A percentile compares a stretch with the other conserved stretches of the same genome.
These are phyloP conservation scores for Etia nguti DNA, from an alignment of 2,113 vertebrate species.

Conservation along the genomic window DNA sequence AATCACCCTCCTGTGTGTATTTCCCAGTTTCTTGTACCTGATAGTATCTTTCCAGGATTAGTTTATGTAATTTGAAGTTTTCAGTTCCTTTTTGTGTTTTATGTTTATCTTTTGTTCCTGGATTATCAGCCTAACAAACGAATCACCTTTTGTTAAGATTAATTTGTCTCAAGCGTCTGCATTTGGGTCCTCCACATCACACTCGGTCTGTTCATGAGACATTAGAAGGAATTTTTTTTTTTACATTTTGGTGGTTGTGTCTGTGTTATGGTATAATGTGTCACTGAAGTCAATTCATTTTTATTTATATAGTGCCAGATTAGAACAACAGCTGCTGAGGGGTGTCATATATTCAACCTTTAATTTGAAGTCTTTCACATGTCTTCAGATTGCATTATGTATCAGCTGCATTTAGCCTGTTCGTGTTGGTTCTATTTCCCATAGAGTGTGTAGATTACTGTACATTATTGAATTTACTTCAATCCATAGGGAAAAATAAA, in stretches of 20 bases:
- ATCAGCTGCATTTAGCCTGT: background rate
- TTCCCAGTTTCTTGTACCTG: background rate
- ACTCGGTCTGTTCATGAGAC: background rate
- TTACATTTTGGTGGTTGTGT: background rate
- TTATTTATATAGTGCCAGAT: background rate
- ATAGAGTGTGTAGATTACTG: background rate
- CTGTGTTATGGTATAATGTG: background rate
- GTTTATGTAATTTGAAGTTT: background rate
- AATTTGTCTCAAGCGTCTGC: background rate
- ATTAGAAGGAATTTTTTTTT: too few relatives aligned
- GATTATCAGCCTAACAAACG: background rate
- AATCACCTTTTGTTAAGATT: background rate
- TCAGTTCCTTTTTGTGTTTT: background rate
- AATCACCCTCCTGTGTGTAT: background rate
- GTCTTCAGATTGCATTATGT: background rate
- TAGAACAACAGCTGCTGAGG: background rate
- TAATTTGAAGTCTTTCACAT: background rate
- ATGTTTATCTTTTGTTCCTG: background rate
- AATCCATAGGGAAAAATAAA: rapidly evolving
- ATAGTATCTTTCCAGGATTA: background rate
- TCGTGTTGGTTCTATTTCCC: background rate
- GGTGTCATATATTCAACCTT: background rate
- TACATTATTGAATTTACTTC: background rate
- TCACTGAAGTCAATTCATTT: background rate
- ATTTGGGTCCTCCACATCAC: background rate